Evolutionary conservation across 2,888 invertebrate species (phyloP), one percentile per base, ranked within the genome.

Genomic region (Dascillus cervinus): DNA sequence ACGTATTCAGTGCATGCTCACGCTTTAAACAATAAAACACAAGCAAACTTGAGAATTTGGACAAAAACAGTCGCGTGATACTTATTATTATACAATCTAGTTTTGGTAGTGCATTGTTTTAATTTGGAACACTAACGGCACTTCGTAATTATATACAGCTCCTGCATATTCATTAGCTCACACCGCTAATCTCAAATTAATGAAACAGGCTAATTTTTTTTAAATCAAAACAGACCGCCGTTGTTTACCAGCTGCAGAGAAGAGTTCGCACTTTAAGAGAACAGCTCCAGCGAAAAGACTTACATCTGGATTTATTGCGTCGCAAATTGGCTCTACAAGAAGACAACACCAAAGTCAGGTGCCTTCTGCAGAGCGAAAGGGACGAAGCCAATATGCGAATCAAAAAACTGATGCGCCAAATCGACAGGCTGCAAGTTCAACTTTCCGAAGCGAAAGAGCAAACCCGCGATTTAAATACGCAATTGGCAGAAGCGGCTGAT

Each of bases 191-290:
- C n/a, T n/a, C n/a, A n/a, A n/a, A n/a, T n/a, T n/a, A n/a, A n/a
- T n/a, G n/a, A n/a, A n/a, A n/a, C n/a, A n/a, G n/a, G n/a, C n/a
- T n/a, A n/a, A n/a, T n/a, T n/a, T n/a, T n/a, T n/a, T n/a, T n/a
- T n/a, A n/a, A n/a, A n/a, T n/a, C n/a, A n/a, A 22, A 17, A 32
- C 42, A 87, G 85, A 86, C 85, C 12, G 82, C 82, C 4, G 78
- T 85, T n/a, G 83, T 89, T 28, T 91, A 92, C 63, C 89, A 88
- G 56, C 73, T 94, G 20, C 92, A 94, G 64, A 72, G 91, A 37
- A 75, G 91, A 41, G 81, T 90, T 19, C 77, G 90, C 45, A 83
- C 84, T 4, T 66, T 92, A 8, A 74, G 91, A 27, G 94, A 94
- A 58, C 92, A 95, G 60, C 70, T 94, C 14, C 91, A 92, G 56